These are phyloP conservation scores for Nemotelus nigrinus DNA, from an alignment of 2,888 invertebrate species.

Conservation along the genomic window DNA sequence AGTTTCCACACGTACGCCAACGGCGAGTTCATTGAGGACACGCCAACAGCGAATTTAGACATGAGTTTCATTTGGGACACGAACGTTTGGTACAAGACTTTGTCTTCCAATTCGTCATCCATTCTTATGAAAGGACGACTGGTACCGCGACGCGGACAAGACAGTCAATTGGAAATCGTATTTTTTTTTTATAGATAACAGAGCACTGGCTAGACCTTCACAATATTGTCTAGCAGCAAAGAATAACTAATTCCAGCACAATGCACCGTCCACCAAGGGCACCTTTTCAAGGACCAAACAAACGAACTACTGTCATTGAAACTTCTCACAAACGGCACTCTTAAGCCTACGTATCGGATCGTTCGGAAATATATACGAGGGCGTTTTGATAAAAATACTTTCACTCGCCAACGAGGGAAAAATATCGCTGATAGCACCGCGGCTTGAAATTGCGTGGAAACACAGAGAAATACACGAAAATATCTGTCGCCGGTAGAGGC, in stretches of 20 bases:
- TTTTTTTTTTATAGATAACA: neutral
- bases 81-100: conserved; percentile 87
- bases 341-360: too few species aligned
- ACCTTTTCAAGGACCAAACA: too few species aligned
- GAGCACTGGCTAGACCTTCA: neutral
- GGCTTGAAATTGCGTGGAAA: too few species aligned
- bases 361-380: too few species aligned
- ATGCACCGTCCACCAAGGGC: neutral
- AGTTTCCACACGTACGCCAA: conserved; percentile 81
- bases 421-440: too few species aligned
- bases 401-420: too few species aligned
- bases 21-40: conserved; percentile 78
- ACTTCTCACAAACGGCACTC: too few species aligned
- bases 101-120: conserved; percentile 94
- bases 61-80: conserved; percentile 86
- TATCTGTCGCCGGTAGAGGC: too few species aligned
- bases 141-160: neutral
- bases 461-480: too few species aligned
- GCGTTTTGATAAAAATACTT: too few species aligned
- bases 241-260: neutral
- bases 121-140: conserved; percentile 64
- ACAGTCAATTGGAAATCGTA: neutral
- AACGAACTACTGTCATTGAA: too few species aligned
- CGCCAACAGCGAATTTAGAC: conserved; percentile 81
- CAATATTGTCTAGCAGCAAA: neutral